Evolutionary conservation across 2,797 vertebrate genomes (phyloP), one percentile per base, ranked within the genome.

Genomic region (Poeciliopsis infans): DNA sequence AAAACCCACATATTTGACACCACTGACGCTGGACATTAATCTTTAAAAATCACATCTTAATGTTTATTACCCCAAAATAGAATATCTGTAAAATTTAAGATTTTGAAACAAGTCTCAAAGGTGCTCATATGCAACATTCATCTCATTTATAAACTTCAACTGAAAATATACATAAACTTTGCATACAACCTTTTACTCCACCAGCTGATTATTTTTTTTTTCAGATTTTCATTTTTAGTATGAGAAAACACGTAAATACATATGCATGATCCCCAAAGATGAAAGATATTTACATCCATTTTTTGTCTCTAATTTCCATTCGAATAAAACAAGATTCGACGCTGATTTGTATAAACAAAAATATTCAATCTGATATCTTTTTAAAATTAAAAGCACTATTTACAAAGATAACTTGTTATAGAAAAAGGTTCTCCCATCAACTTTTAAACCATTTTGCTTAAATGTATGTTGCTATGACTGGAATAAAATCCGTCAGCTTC

Each of bases 381-480:
- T 57, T 80, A 81, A 83, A 85, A 83, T 46, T 78, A 43, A 69
- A 81, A 80, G 82, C 59, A 66, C 15, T 88, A 94, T 92, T 83
- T 93, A 93, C 90, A 94, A 82, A 86, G 79, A 70, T 71, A 76
- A 68, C 64, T 81, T 78, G 68, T 76, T 82, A 47, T 41, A 72
- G 72, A 75, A 82, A 72, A n/a, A 68, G 39, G 76, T 72, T 28
- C 25, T 46, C 25, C 41, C 13, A 28, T 46, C 5, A 69, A 41
- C 68, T 76, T 36, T 51, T 39, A 31, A 11, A 23, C 33, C 10
- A 23, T 51, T 83, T 75, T 11, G 77, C 78, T 46, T 74, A 33
- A 72, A 82, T 66, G 74, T 23, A 86, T 41, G 23, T 68, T 85
- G 31, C 77, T 78, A 11, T 66, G 69, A 79, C 39, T 81, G 25